phyloP scores from a whole-genome alignment of 2,113 vertebrate species.

The Acanthochromis polyacanthus region DNA sequence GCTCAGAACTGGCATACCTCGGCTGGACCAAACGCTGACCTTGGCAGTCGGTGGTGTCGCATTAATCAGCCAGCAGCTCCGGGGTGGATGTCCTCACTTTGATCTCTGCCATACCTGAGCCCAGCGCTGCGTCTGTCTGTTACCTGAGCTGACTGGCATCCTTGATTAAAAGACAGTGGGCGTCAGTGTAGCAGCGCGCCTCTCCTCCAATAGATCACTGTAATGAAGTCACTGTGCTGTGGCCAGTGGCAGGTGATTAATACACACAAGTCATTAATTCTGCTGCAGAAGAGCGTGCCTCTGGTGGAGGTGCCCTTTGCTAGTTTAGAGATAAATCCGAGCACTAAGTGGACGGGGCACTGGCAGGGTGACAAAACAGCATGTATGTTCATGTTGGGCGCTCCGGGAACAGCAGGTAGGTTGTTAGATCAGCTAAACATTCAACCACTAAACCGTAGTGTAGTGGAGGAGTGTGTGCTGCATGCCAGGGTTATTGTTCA shows the following conservation, averaged over 20 bases:
- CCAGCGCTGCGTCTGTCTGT: constrained; percentile 6
- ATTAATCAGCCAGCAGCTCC: constrained; percentile 42
- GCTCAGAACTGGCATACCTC: constrained; percentile 19
- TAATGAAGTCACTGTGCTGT: constrained; percentile 71
- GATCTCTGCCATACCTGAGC: constrained; percentile 46
- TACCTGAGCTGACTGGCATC: constrained; percentile 25
- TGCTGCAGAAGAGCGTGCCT: constrained; percentile 24
- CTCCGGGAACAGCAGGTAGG: no score
- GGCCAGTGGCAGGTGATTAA: constrained; percentile 70
- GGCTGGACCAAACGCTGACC: constrained; percentile 34
- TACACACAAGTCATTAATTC: constrained; percentile 67
- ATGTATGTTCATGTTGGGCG: background rate
- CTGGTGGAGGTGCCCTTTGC: constrained; percentile 49
- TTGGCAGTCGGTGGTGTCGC: constrained; percentile 33
- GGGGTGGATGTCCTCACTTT: constrained; percentile 37
- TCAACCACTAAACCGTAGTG: no score
- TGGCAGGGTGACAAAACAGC: constrained; percentile 45
- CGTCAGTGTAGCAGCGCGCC: constrained; percentile 1
- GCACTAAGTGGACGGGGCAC: constrained; percentile 52
- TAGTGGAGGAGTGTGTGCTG: no score
- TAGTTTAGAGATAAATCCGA: constrained; percentile 72
- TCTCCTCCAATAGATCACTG: constrained; percentile 70
- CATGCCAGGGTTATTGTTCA: no score
- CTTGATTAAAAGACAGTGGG: constrained; percentile 50
- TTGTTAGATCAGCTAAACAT: no score